Base-by-base conservation (phyloP, 1,140 invertebrate genomes). In the Bradysia coprophila region DNA sequence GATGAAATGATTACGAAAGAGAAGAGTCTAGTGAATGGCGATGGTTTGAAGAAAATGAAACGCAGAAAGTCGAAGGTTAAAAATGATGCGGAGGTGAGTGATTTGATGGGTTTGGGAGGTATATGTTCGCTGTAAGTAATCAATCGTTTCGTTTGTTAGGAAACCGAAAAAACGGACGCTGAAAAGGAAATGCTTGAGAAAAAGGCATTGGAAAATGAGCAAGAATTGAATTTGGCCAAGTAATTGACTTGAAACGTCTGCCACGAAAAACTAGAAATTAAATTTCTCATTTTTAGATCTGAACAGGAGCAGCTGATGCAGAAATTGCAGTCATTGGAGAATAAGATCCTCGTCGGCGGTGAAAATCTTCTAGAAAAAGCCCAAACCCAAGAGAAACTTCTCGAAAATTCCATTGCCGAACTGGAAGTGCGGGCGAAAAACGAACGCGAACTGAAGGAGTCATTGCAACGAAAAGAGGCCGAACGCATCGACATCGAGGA, bases 321-420 rank as follows among this genome's bases (percentile, higher is more conserved):
- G 45, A 93, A 95, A 58, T 72, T 98, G 42, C 73, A 81, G 46
- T 79, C 80, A 18, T 72, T 99, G 38, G 90, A 98, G 60, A 90
- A 88, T 43, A 92, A 95, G 59, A 93, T 99, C 40, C 73, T 98
- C 18, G 85, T 98, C 8, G 96, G 96, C 1, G 96, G 95, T 6
- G 95, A 97, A 64, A 98, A 99, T 68, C 69, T 99, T 8, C 69
- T 98, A 43, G 93, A 98, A 59, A 98, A 97, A 58, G 93, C 92
- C 0, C 89, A 98, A 62, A 76, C 84, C 8, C 93, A 98, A 55
- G 87, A 97, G 49, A 69, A 78, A 43, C 64, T 98, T 19, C 66
- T 98, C 13, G 88, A 91, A 50, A 84, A 87, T 45, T 88, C 89
- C 2, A 81, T 87, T n/a, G 69, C 72, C 22, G 93, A 98, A 60